Conservation (phyloP, 2,888 invertebrate genomes). For the Andrena haemorrhoa region DNA sequence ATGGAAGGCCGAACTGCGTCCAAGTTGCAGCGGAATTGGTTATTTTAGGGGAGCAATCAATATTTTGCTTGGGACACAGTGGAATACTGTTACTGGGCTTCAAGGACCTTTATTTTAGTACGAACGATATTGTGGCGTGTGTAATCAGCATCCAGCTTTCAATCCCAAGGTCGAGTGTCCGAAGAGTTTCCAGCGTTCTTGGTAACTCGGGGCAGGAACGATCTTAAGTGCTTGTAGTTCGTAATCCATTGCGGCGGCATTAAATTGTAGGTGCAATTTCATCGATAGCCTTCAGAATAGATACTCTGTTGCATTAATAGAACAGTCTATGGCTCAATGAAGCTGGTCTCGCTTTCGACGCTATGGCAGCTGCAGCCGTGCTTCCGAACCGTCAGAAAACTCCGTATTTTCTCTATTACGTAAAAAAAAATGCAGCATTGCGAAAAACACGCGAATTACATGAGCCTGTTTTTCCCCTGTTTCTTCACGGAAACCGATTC, state of each 20-base stretch:
- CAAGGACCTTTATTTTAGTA: no score
- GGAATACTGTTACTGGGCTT: no score
- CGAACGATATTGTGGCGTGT: no score
- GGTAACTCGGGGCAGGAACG: no score
- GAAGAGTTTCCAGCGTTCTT: no score
- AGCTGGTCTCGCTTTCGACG: slow-evolving; percentile 60
- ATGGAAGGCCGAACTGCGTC: background rate
- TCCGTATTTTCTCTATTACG: slow-evolving; percentile 42
- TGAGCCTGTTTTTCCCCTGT: slow-evolving; percentile 2
- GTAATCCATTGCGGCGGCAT: no score
- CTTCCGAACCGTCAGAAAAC: slow-evolving; percentile 40
- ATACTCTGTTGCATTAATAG: background rate
- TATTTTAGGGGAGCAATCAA: no score
- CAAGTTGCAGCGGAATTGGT: no score
- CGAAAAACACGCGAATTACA: slow-evolving; percentile 28
- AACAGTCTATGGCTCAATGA: slow-evolving; percentile 13
- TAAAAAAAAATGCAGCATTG: slow-evolving; percentile 27
- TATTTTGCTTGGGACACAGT: no score
- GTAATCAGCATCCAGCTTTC: no score
- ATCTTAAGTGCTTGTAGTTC: no score
- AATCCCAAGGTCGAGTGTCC: no score
- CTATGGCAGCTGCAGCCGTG: slow-evolving; percentile 10
- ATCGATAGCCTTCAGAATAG: slow-evolving; percentile 22
- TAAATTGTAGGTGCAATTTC: background rate
- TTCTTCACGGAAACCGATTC: background rate